Percentiles rank a stretch among this genome's conserved stretches.
Conservation (phyloP, 2,797 vertebrate genomes). For the Coluber constrictor region DNA sequence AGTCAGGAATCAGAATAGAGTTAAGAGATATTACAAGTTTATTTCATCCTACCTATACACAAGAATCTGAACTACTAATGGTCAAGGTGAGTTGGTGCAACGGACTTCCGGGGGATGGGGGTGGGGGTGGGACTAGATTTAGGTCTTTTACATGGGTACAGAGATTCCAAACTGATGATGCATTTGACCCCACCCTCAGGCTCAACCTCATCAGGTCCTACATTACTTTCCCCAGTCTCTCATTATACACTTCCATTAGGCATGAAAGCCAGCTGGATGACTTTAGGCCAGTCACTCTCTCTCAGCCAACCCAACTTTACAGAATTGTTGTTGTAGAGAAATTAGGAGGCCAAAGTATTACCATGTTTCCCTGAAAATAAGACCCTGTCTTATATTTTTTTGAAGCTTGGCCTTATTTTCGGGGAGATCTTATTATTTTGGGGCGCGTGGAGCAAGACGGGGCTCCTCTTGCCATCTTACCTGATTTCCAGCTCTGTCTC, state of each 20-base stretch:
- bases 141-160: background rate
- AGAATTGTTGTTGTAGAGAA: no score
- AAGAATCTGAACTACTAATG: background rate
- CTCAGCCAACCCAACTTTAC: no score
- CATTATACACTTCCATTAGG: background rate
- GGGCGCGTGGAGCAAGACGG: no score
- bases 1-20: background rate
- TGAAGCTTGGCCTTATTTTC: no score
- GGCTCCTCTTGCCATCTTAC: no score
- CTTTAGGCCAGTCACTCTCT: background rate
- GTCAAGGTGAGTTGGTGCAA: background rate
- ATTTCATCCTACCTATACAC: background rate
- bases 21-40: background rate
- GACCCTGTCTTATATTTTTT: no score
- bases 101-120: fast-evolving
- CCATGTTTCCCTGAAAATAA: no score
- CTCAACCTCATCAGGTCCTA: background rate
- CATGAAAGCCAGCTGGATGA: background rate
- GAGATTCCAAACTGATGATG: background rate
- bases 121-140: background rate
- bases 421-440: no score
- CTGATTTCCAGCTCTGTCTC: no score
- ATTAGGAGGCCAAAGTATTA: no score
- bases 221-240: background rate
- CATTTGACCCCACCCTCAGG: background rate